Evolutionary conservation across 2,797 vertebrate genomes (phyloP), one percentile per base, ranked within the genome.

Genomic region (Malacoctenus gilli): DNA sequence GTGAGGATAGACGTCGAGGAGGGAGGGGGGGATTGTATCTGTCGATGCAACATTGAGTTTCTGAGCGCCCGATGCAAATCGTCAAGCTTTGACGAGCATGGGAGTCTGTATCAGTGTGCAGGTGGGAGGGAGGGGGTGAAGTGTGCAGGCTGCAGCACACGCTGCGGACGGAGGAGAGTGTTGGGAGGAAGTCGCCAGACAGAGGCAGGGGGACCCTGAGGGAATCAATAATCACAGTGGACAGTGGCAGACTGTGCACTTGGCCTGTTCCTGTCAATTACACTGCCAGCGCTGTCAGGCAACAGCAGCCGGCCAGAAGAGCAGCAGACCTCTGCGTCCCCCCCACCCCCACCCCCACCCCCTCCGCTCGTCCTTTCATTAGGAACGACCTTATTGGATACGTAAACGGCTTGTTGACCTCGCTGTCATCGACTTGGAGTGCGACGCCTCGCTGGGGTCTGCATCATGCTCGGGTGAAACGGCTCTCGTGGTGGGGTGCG

Each of bases 221-320:
- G 80, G 61, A 74, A 78, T 78, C 67, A 54, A 68, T 87, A 79
- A 77, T 63, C 59, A 66, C 59, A 65, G 47, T 40, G 64, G 79
- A 82, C 80, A 67, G 73, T 68, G 55, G 65, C 74, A 69, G 68
- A 78, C 59, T 65, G 72, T 55, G 72, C 65, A 77, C 52, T 25
- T 41, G 64, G 61, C 59, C 63, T 64, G 51, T 35, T 70, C 53
- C 61, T 72, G 80, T 72, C 77, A 83, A 47, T 42, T 38, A 37
- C 48, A 30, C 55, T 54, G 49, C 47, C 68, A 37, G 55, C 65
- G 60, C 66, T 72, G 65, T 31, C 48, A 60, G 53, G 52, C 49
- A 52, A 34, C 61, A 38, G 23, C 51, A 62, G 16, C 25, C 21
- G 25, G 28, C 59, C 50, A 30, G 16, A 68, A 58, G 59, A 23